Base-by-base conservation (phyloP, 2,113 vertebrate genomes). In the Gopherus flavomarginatus region DNA sequence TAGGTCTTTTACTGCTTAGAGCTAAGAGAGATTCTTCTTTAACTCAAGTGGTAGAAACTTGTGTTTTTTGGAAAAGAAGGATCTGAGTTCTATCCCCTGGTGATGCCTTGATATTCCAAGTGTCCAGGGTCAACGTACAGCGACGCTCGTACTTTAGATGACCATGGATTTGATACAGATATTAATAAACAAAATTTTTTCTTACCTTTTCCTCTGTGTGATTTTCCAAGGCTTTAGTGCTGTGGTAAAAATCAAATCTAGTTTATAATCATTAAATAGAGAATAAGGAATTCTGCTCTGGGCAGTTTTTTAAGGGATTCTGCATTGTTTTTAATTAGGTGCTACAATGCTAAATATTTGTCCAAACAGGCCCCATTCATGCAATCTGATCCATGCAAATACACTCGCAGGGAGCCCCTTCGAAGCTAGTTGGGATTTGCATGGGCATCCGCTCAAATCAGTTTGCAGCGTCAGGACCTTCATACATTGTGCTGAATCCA, bases 61-160 rank as follows among this genome's bases (percentile, higher is more conserved):
- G 13, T 69, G 81, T 29, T 81, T 0, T 65, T 38, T 75, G 81
- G 35, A 49, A 53, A 11, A 21, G 44, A 1, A 5, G 22, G 7
- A 0, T 6, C 2, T 4, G 17, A 93, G 87, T 79, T 35, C 79
- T 65, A 42, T 54, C 86, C 86, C 72, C 38, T 5, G 12, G 42
- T 29, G 75, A 47, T 27, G 22, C 42, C 82, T 65, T 1, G 0
- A 50, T 72, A 10, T 65, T 72, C 72, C 0, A 1, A 92, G 54
- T 49, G 47, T 17, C 81, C 4, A 1, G 83, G 57, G 11, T 21
- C n/a, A n/a, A n/a, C n/a, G n/a, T n/a, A 90, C 89, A 47, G 57
- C 4, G 89, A 65, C 56, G 57, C 3, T 0, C 0, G 14, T 0
- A 1, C 0, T 0, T 4, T 5, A 11, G 72, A 1, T 9, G 85